Percentiles rank a stretch among this genome's conserved stretches.
Evolutionary conservation across 2,888 invertebrate species (phyloP).

Genomic region (Polyommatus icarus): DNA sequence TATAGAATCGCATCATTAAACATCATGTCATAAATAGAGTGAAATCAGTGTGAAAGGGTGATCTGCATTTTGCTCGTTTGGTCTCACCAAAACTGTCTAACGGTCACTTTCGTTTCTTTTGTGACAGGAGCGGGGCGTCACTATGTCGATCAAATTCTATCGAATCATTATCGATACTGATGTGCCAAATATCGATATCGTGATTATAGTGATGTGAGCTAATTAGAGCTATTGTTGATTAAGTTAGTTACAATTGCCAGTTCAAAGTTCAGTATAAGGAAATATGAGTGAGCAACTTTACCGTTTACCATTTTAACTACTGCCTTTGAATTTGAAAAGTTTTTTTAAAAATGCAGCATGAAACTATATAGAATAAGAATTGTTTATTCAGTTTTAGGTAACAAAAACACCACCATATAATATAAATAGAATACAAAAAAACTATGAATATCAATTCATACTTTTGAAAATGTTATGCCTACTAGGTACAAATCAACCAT

Average conservation of each 20-base stretch:
- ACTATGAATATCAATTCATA: no score
- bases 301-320: not conserved
- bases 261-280: conserved; percentile 8
- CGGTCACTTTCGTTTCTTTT: conserved; percentile 72
- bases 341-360: no score
- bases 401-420: no score
- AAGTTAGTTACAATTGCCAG: not conserved
- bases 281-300: not conserved
- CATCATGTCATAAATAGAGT: not conserved
- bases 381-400: no score
- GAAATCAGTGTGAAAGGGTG: conserved; percentile 19
- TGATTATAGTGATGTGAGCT: conserved; percentile 43
- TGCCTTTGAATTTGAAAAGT: not conserved
- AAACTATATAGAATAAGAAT: no score
- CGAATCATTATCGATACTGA: conserved; percentile 61
- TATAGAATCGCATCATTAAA: not conserved
- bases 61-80: conserved; percentile 36
- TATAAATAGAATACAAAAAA: no score
- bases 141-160: conserved; percentile 70
- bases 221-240: conserved; percentile 28
- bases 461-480: no score
- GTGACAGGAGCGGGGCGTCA: conserved; percentile 68
- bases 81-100: conserved; percentile 44
- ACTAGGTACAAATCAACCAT: no score
- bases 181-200: conserved; percentile 43